Percentiles rank a stretch among this genome's conserved stretches.
Conservation (phyloP, 2,888 invertebrate genomes). For the Epistrophella euchroma region DNA sequence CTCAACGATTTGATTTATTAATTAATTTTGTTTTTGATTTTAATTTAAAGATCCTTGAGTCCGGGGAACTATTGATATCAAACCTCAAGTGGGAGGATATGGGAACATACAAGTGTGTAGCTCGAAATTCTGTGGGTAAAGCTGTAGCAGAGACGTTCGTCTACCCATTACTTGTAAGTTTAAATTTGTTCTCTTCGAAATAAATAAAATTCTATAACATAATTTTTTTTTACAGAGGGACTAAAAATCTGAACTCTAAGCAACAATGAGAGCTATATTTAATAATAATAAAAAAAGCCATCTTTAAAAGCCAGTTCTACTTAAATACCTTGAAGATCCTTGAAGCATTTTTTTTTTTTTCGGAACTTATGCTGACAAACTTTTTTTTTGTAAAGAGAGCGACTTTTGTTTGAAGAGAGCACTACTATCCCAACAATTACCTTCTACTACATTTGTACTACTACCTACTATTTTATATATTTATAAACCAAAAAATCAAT, state of each 20-base stretch:
- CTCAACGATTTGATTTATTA: background rate
- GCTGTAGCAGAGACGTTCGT: constrained; percentile 88
- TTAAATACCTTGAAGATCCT: constrained; percentile 31
- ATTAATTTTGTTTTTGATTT: background rate
- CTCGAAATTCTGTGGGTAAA: constrained; percentile 87
- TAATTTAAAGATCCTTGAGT: constrained; percentile 84
- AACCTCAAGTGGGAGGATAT: constrained; percentile 91
- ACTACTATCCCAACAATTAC: constrained; percentile 61
- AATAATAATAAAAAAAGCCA: constrained; percentile 18
- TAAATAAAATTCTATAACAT: constrained; percentile 6
- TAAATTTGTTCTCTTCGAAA: background rate
- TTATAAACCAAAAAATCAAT: constrained; percentile 34
- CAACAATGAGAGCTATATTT: constrained; percentile 62
- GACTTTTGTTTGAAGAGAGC: constrained; percentile 39
- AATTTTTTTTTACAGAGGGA: constrained; percentile 49
- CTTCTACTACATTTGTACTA: constrained; percentile 36
- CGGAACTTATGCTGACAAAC: constrained; percentile 80
- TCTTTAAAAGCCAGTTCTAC: constrained; percentile 61
- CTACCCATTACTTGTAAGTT: constrained; percentile 86
- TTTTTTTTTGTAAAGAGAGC: constrained; percentile 55
- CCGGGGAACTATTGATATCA: constrained; percentile 91
- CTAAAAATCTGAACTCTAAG: constrained; percentile 34
- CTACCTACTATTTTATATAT: constrained; percentile 53
- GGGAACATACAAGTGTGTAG: constrained; percentile 92
- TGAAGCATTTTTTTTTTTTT: constrained; percentile 34